Evolutionary conservation across 1,140 invertebrate genomes (phyloP).

Genomic region (Archegozetes longisetosus): DNA sequence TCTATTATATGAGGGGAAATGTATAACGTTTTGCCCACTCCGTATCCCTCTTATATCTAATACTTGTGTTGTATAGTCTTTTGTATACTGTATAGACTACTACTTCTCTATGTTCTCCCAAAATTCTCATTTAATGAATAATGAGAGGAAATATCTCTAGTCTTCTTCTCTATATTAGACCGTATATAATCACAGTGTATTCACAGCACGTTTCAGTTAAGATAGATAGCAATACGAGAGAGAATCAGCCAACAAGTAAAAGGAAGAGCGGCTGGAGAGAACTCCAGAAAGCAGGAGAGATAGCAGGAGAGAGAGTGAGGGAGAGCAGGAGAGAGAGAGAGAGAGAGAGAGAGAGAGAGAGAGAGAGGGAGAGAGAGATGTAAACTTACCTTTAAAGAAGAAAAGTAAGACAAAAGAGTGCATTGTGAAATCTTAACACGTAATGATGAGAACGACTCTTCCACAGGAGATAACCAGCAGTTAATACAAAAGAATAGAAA

Average conservation of each 20-base stretch:
- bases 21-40: no score
- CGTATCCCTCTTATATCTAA: no score
- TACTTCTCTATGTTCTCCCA: no score
- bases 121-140: neutral
- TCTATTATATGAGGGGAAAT: no score
- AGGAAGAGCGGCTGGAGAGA: no score
- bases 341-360: conserved; percentile 1
- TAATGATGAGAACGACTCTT: neutral
- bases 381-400: conserved; percentile 4
- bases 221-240: neutral
- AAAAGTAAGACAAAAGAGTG: conserved; percentile 7
- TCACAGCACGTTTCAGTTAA: neutral
- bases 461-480: neutral
- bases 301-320: conserved; percentile 1
- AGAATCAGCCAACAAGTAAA: neutral
- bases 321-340: neutral
- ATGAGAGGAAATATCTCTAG: neutral
- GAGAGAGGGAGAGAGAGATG: conserved; percentile 7
- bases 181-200: neutral
- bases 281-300: no score
- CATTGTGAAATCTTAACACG: neutral
- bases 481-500: neutral
- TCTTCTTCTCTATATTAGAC: neutral
- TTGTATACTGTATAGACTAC: no score
- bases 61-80: no score